These are phyloP conservation scores for Enoplosus armatus DNA, from an alignment of 2,797 vertebrate genomes.

Conservation along the genomic window DNA sequence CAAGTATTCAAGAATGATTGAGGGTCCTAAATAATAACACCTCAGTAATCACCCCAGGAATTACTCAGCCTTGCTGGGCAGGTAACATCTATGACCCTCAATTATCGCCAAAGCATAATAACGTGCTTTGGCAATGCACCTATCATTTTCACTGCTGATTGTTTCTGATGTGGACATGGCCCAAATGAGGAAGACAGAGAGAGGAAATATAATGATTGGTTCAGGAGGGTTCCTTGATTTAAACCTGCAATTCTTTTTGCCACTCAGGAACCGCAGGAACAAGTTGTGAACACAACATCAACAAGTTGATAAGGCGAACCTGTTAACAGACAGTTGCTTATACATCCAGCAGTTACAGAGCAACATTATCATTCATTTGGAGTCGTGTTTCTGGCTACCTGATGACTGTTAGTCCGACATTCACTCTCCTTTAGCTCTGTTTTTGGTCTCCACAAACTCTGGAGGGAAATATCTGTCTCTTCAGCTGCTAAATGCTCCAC, in stretches of 20 bases:
- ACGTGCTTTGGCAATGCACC: constrained; percentile 31
- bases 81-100: constrained; percentile 46
- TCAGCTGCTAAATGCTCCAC: too few relatives aligned
- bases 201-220: neutral
- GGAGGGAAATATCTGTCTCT: too few relatives aligned
- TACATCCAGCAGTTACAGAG: too few relatives aligned
- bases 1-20: constrained; percentile 34
- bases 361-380: neutral
- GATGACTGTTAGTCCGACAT: too few relatives aligned
- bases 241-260: neutral
- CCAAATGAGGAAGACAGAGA: neutral
- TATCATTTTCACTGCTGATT: constrained; percentile 37
- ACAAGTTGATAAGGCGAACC: too few relatives aligned
- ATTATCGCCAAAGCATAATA: constrained; percentile 44
- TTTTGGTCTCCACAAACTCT: too few relatives aligned
- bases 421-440: too few relatives aligned
- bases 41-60: constrained; percentile 44
- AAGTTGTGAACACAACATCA: neutral
- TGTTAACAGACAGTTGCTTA: too few relatives aligned
- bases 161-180: constrained; percentile 10
- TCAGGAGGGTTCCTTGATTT: neutral
- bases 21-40: constrained; percentile 48
- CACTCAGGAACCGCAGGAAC: neutral
- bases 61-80: constrained; percentile 38
- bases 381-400: neutral